Evolutionary conservation across 1,140 invertebrate species (phyloP).

Genomic region (Drosophila tristis): DNA sequence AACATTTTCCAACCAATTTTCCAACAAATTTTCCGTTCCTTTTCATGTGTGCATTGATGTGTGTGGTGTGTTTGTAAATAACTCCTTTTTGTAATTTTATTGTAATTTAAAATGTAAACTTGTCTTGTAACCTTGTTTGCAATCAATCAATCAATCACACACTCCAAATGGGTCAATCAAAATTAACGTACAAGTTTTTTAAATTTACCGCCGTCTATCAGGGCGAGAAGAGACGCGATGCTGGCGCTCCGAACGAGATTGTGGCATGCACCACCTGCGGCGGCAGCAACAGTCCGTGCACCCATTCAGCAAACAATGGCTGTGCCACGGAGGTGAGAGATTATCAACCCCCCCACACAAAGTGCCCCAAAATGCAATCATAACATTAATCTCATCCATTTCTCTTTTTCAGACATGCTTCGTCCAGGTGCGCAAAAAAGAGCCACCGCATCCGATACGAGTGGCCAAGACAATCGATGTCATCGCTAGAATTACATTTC

Average conservation of each 20-base stretch:
- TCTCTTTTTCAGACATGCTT: conserved; percentile 86
- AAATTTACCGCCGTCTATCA: conserved; percentile 85
- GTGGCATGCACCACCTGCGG: conserved; percentile 92
- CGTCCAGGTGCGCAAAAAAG: conserved; percentile 93
- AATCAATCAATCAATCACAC: conserved; percentile 10
- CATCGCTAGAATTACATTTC: conserved; percentile 96
- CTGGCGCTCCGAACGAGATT: conserved; percentile 90
- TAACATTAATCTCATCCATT: neutral
- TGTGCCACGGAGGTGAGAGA: conserved; percentile 91
- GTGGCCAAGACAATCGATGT: conserved; percentile 97
- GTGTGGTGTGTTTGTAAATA: conserved; percentile 53
- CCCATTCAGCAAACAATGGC: conserved; percentile 93
- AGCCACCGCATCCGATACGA: conserved; percentile 94
- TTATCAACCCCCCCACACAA: neutral
- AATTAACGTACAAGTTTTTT: conserved; percentile 78
- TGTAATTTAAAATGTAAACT: conserved; percentile 40
- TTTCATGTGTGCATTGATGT: conserved; percentile 54
- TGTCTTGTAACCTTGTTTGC: conserved; percentile 44
- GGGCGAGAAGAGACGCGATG: conserved; percentile 92
- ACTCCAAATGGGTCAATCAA: conserved; percentile 9
- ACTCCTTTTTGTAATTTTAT: conserved; percentile 45
- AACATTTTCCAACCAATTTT: conserved; percentile 27
- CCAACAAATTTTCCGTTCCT: conserved; percentile 50
- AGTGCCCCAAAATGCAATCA: neutral
- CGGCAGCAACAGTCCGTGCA: conserved; percentile 90